Conservation (phyloP, 2,888 invertebrate species). For the Ophraella communa region DNA sequence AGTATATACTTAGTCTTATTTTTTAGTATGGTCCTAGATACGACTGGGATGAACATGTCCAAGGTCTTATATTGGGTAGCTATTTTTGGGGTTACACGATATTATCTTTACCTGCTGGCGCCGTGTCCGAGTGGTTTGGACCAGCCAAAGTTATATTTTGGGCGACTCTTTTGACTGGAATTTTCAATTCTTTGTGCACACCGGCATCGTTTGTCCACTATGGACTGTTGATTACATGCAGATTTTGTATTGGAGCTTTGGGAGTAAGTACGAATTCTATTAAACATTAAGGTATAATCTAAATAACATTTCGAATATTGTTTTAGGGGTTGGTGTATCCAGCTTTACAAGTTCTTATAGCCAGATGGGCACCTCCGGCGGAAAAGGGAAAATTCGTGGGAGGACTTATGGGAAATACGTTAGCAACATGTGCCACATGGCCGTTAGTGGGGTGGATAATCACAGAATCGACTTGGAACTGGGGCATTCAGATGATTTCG, state of each 20-base stretch:
- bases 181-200: constrained; percentile 61
- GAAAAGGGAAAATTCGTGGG: constrained; percentile 77
- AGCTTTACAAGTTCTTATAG: constrained; percentile 69
- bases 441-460: constrained; percentile 71
- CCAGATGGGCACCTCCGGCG: constrained; percentile 76
- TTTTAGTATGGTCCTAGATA: constrained; percentile 46
- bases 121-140: constrained; percentile 45
- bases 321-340: constrained; percentile 71
- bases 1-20: not conserved
- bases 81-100: constrained; percentile 49
- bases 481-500: constrained; percentile 71
- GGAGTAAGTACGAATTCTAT: constrained; percentile 61
- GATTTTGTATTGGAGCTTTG: constrained; percentile 67
- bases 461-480: constrained; percentile 69
- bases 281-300: not conserved
- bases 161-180: constrained; percentile 38
- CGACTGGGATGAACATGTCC: constrained; percentile 45
- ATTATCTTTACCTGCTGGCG: constrained; percentile 45
- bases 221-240: constrained; percentile 62
- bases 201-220: constrained; percentile 64
- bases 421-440: constrained; percentile 75
- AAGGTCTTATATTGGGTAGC: constrained; percentile 44
- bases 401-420: constrained; percentile 75
- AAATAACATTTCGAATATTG: constrained; percentile 26
- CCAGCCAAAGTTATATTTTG: constrained; percentile 48